phyloP scores from a whole-genome alignment of 2,888 invertebrate genomes.

The Phaonia tiefii region DNA sequence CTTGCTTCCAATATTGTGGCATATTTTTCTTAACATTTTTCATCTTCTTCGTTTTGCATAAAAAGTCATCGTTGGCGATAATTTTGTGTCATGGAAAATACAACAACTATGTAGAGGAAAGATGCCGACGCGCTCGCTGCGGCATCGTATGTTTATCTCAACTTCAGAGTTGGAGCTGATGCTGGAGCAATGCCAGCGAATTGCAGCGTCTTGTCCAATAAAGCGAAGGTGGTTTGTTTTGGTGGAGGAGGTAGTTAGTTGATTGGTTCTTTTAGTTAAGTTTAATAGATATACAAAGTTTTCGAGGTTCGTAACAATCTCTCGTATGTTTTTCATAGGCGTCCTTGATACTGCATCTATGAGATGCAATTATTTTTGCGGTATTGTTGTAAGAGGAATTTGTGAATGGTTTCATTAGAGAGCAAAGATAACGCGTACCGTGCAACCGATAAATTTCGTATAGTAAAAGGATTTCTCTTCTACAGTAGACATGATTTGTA shows the following conservation, averaged over 20 bases:
- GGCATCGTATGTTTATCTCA: not conserved
- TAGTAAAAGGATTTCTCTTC: not conserved
- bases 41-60: slow-evolving; percentile 40
- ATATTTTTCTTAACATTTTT: slow-evolving; percentile 41
- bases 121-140: slow-evolving; percentile 46
- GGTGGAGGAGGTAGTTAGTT: slow-evolving; percentile 29
- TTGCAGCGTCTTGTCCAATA: not conserved
- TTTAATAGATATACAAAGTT: slow-evolving; percentile 31
- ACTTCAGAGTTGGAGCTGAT: not conserved
- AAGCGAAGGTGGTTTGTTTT: slow-evolving; percentile 28
- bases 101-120: no score
- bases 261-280: slow-evolving; percentile 40
- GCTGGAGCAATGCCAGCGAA: not conserved
- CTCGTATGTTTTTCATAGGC: not conserved
- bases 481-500: slow-evolving; percentile 10
- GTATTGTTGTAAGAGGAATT: slow-evolving; percentile 25
- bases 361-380: slow-evolving; percentile 44
- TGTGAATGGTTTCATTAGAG: slow-evolving; percentile 33
- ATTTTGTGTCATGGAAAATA: slow-evolving; percentile 56
- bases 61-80: slow-evolving; percentile 61
- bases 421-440: slow-evolving; percentile 3
- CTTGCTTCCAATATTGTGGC: slow-evolving; percentile 41
- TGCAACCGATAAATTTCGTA: not conserved
- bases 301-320: slow-evolving; percentile 23
- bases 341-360: slow-evolving; percentile 33